These are phyloP conservation scores for Ochlodes sylvanus DNA, from an alignment of 2,888 invertebrate genomes.

Conservation along the genomic window DNA sequence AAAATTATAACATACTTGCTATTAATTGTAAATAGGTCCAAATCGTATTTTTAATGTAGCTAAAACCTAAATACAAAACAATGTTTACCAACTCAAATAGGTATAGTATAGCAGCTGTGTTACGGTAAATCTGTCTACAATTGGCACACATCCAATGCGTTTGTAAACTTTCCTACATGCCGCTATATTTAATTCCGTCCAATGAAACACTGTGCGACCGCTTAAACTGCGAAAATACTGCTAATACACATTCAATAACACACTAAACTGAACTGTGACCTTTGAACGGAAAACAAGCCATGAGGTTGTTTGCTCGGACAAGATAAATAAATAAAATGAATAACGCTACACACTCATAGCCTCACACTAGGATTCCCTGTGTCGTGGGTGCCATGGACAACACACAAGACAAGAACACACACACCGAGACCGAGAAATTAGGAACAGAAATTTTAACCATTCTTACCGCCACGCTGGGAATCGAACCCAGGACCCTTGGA, in stretches of 20 bases:
- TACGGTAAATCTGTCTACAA: slow-evolving; percentile 41
- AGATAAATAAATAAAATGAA: too few species aligned
- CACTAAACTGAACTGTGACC: neutral
- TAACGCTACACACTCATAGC: too few species aligned
- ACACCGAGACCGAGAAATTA: too few species aligned
- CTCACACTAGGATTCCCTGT: too few species aligned
- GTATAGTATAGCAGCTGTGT: neutral
- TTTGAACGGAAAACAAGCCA: slow-evolving; percentile 6
- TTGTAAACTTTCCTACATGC: slow-evolving; percentile 67
- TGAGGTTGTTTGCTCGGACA: too few species aligned
- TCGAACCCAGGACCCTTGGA: too few species aligned
- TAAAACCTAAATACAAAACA: slow-evolving; percentile 1
- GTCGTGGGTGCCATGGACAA: too few species aligned
- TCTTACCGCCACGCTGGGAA: too few species aligned
- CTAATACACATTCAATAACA: neutral
- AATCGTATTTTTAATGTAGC: neutral
- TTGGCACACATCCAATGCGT: slow-evolving; percentile 72
- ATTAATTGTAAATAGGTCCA: neutral
- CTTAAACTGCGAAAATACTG: slow-evolving; percentile 5
- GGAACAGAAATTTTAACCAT: too few species aligned
- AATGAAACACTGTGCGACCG: slow-evolving; percentile 41
- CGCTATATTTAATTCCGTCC: slow-evolving; percentile 62
- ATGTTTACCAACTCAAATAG: neutral
- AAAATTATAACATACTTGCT: too few species aligned
- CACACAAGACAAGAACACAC: too few species aligned